A percentile compares a stretch with the other conserved stretches of the same genome.
These are phyloP conservation scores for Synergus itoensis DNA, from an alignment of 2,888 invertebrate genomes.

Conservation along the genomic window DNA sequence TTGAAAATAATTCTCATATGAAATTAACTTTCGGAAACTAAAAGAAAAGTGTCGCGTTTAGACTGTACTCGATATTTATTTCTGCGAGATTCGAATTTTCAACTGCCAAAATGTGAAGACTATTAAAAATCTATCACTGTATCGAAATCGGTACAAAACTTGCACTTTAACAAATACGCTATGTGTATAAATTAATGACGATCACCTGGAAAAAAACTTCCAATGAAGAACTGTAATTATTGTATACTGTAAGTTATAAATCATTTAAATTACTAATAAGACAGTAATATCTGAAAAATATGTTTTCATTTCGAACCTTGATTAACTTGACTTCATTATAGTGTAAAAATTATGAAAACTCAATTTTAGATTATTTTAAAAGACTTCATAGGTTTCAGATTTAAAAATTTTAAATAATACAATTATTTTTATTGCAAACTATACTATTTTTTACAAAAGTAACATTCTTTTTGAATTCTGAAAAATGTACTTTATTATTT, in stretches of 20 bases:
- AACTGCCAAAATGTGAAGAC: constrained; percentile 13
- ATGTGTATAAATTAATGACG: constrained; percentile 25
- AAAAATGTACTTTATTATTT: too few species aligned
- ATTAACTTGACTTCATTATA: background rate
- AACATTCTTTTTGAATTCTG: too few species aligned
- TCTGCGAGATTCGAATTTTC: background rate
- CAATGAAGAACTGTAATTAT: constrained; percentile 36
- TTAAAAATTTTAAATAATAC: too few species aligned
- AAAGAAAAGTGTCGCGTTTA: constrained; percentile 22
- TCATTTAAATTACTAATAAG: constrained; percentile 31
- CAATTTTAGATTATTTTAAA: background rate
- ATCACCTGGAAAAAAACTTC: constrained; percentile 9
- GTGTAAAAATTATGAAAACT: too few species aligned
- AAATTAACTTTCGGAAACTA: background rate
- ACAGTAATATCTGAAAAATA: background rate
- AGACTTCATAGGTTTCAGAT: too few species aligned
- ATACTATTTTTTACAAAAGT: too few species aligned
- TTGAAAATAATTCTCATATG: background rate
- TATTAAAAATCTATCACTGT: constrained; percentile 19
- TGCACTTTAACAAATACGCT: constrained; percentile 8
- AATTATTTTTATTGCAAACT: too few species aligned
- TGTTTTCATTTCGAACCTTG: background rate
- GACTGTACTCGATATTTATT: constrained; percentile 20
- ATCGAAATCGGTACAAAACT: constrained; percentile 18
- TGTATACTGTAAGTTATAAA: constrained; percentile 33